These are phyloP conservation scores for Lithobates sylvaticus DNA, from an alignment of 2,797 vertebrate genomes.

Conservation along the genomic window DNA sequence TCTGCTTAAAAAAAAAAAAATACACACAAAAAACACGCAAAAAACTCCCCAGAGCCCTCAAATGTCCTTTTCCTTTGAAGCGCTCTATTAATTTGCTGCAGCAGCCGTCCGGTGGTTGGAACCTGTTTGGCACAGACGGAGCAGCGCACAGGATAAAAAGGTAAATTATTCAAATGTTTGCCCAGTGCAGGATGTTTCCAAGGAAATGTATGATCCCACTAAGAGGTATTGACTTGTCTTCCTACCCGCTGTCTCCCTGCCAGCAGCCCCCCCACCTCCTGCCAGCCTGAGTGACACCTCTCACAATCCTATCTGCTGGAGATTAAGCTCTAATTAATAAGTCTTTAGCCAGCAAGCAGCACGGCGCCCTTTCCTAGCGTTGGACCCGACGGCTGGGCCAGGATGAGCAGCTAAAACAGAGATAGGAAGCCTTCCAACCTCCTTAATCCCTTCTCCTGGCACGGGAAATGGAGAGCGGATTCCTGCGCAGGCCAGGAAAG, in stretches of 20 bases:
- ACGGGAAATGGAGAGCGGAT: not conserved
- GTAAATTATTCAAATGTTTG: constrained; percentile 61
- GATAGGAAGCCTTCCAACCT: not conserved
- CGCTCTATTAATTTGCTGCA: constrained; percentile 37
- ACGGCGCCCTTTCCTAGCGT: constrained; percentile 7
- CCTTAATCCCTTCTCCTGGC: not conserved
- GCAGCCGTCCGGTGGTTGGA: not conserved
- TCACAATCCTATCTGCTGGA: constrained; percentile 57
- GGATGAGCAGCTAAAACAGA: not conserved
- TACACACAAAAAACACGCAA: no score
- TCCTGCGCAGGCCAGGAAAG: not conserved
- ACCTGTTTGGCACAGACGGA: constrained; percentile 13
- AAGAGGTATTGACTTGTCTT: constrained; percentile 45
- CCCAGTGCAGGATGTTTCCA: constrained; percentile 49
- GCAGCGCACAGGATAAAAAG: constrained; percentile 40
- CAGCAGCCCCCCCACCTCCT: constrained; percentile 50
- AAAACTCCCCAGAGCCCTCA: not conserved
- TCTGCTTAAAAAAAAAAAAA: no score
- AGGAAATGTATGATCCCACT: constrained; percentile 54
- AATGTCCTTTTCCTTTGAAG: constrained; percentile 20
- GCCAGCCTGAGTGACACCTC: constrained; percentile 52
- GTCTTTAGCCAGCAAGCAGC: constrained; percentile 45
- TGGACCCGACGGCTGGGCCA: constrained; percentile 1
- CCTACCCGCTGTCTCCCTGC: constrained; percentile 49
- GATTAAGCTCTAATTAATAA: constrained; percentile 62